Base-by-base conservation (phyloP, 1,140 invertebrate genomes). In the Apocrypta bakeri region DNA sequence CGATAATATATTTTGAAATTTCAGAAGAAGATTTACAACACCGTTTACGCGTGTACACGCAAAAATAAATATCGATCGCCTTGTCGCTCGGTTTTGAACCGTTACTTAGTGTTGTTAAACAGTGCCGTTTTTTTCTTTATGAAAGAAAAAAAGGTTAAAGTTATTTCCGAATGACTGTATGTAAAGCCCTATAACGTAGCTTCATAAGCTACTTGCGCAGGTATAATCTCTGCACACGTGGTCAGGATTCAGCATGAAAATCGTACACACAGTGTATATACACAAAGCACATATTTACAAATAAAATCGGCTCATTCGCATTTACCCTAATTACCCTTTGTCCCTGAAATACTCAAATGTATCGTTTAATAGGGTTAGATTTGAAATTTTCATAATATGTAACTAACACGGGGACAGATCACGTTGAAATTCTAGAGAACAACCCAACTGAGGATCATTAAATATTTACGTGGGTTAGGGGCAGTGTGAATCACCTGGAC, bases 201-300 rank as follows among this genome's bases (percentile, higher is more conserved):
- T 42, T 1, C 1, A 56, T 21, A 48, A 17, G 12, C 2, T 21
- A 56, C 21, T 4, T n/a, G 33, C 48, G 17, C 48, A 56, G 21
- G 48, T 17, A 56, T 1, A 21, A 56, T 56, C 1, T 17, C 14
- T 21, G 2, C 48, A 21, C 48, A 56, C 48, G 48, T 56, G 48
- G 21, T 56, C 48, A n/a, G 14, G 14, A 17, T 17, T 0, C 48
- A 1, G 7, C 14, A 6, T 0, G 21, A 56, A 6, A n/a, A 56
- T n/a, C 8, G 48, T 56, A 56, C 48, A n/a, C 48, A 56, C 0
- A 37, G 33, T n/a, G 14, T 48, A 4, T 48, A 14, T 17, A 17
- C 14, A n/a, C 40, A n/a, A 14, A 1, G 48, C n/a, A 42, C 29
- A 37, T 78, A 78, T 78, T 78, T 78, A 78, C 75, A 78, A 78